Evolutionary conservation across 2,797 vertebrate species (phyloP).

Genomic region (Delichon dasypus): DNA sequence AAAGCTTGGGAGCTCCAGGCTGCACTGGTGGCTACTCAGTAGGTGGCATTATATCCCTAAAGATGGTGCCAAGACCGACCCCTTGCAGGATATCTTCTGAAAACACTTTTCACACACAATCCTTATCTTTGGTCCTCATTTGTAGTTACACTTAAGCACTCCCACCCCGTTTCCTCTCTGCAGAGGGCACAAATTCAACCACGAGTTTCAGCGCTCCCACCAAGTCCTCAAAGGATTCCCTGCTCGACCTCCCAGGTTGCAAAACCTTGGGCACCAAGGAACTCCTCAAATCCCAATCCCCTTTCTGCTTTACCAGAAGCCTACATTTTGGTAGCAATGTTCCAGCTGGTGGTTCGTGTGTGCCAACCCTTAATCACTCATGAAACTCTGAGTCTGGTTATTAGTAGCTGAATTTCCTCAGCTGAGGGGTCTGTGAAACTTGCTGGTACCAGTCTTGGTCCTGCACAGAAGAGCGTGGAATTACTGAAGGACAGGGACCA

Average conservation of each 20-base stretch:
- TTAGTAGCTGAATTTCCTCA: neutral
- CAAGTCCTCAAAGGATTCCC: neutral
- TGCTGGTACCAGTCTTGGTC: neutral
- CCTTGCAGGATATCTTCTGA: neutral
- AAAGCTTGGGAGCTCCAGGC: neutral
- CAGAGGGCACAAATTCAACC: neutral
- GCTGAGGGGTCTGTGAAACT: neutral
- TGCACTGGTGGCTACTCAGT: slow-evolving; percentile 27
- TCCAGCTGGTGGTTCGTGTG: neutral
- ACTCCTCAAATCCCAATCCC: neutral
- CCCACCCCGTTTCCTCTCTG: fast-evolving
- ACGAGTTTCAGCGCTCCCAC: fast-evolving
- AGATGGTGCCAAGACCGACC: neutral
- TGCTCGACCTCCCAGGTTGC: neutral
- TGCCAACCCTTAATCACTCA: fast-evolving
- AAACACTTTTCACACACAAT: neutral
- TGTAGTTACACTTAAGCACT: neutral
- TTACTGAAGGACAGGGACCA: neutral
- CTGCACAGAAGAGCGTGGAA: neutral
- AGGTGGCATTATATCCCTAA: slow-evolving; percentile 51
- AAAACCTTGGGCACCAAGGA: neutral
- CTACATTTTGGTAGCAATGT: neutral
- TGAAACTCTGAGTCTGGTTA: neutral
- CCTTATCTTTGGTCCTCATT: neutral
- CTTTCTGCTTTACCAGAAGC: neutral